A percentile compares a stretch with the other conserved stretches of the same genome.
These are phyloP conservation scores for Atta texana DNA, from an alignment of 1,140 invertebrate genomes.

Conservation along the genomic window DNA sequence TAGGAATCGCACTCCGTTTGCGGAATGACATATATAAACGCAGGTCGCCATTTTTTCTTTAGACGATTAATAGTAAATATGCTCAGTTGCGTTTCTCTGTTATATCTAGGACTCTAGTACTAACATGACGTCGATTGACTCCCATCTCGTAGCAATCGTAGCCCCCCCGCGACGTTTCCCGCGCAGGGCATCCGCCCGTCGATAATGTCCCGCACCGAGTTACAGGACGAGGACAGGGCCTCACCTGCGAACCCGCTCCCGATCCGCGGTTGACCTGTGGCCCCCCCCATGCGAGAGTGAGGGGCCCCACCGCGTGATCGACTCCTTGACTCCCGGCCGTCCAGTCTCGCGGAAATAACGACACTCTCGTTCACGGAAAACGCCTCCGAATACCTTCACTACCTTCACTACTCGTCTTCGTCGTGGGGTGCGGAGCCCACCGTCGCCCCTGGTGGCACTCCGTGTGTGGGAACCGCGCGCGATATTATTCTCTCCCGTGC, in stretches of 20 bases:
- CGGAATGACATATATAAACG: no score
- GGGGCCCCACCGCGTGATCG: conserved; percentile 33
- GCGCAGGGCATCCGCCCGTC: conserved; percentile 81
- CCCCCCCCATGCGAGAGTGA: conserved; percentile 68
- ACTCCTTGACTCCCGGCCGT: conserved; percentile 70
- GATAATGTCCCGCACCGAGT: conserved; percentile 76
- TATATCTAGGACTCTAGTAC: no score
- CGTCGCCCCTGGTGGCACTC: conserved; percentile 76
- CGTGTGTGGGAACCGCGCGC: conserved; percentile 79
- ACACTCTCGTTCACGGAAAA: conserved; percentile 74
- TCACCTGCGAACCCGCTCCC: conserved; percentile 59
- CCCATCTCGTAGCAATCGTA: not conserved
- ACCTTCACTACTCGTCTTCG: conserved; percentile 60
- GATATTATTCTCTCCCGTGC: conserved; percentile 33
- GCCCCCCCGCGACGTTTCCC: conserved; percentile 79
- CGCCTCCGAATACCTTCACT: conserved; percentile 50
- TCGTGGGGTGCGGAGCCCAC: conserved; percentile 40
- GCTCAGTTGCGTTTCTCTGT: no score
- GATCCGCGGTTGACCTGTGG: conserved; percentile 65
- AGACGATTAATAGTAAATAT: no score
- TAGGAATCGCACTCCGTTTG: no score
- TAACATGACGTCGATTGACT: conserved; percentile 15
- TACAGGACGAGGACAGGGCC: conserved; percentile 68
- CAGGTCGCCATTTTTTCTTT: no score
- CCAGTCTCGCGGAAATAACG: conserved; percentile 84